Base-by-base conservation (phyloP, 2,888 invertebrate species). In the Cerceris rybyensis region DNA sequence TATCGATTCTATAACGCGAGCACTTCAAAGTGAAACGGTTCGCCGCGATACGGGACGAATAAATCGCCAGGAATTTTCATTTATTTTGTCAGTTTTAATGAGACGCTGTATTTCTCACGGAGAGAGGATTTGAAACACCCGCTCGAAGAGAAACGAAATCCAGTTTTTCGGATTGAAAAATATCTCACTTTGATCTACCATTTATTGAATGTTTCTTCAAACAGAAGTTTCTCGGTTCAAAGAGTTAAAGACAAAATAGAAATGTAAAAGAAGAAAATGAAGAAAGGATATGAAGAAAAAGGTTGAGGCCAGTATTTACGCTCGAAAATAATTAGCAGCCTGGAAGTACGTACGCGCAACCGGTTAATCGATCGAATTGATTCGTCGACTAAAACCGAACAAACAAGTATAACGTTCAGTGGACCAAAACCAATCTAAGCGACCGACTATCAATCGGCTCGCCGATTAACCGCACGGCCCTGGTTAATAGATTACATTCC, bases 401-500 rank as follows among this genome's bases (percentile, higher is more conserved):
- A 42, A 43, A 59, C 46, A 16, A n/a, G 42, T 17, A 67, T 52
- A 42, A 61, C 43, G 41, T 41, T 58, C 46, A 11, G 4, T 11
- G 63, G 9, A 17, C 58, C 41, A 8, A 50, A 64, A 59, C 58
- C 66, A 75, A 58, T 63, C 63, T 57, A 66, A 70, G 42, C 55
- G 50, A 46, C 42, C 28, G 63, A 41, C 39, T 49, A 49, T 61
- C 60, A 59, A 60, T 68, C 55, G 63, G 17, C 60, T 50, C 49
- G 46, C 41, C 49, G 59, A 54, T 64, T 64, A 52, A 64, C 52
- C 41, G 64, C 63, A 28, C 55, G 43, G 60, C 54, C 43, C 64
- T 55, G 55, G 60, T 72, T 77, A 77, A 73, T 77, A 77, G 73
- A 77, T 77, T 69, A 50, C 13, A 57, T 58, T 80, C 60, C 65